phyloP scores from a whole-genome alignment of 1,140 invertebrate species.

The Lethrus apterus region DNA sequence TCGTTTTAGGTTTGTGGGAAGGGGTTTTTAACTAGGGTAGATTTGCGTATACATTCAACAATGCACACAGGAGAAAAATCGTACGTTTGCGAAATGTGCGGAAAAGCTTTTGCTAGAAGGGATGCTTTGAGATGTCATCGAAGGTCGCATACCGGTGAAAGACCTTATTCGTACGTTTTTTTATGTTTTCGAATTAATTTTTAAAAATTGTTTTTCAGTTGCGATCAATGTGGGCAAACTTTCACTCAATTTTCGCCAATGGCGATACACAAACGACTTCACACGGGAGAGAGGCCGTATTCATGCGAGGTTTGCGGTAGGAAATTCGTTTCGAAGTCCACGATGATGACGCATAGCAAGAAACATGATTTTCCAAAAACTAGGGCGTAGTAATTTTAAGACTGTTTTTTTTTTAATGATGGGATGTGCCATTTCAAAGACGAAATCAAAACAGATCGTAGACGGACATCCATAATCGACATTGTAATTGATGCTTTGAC shows the following conservation, averaged over 20 bases:
- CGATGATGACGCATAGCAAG: conserved; percentile 54
- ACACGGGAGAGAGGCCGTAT: conserved; percentile 77
- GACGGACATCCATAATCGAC: too few relatives aligned
- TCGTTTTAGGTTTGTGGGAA: conserved; percentile 54
- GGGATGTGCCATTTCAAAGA: too few relatives aligned
- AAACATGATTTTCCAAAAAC: conserved; percentile 40
- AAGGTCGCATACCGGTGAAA: conserved; percentile 63
- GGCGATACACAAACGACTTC: conserved; percentile 55
- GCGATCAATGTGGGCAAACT: conserved; percentile 55
- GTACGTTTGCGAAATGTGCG: conserved; percentile 58
- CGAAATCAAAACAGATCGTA: too few relatives aligned
- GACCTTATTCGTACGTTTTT: conserved; percentile 44
- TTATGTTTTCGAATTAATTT: neutral
- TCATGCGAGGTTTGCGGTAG: conserved; percentile 64
- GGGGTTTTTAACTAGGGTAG: conserved; percentile 52
- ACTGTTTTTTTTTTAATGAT: too few relatives aligned
- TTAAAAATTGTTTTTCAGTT: conserved; percentile 34
- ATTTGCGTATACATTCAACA: conserved; percentile 54
- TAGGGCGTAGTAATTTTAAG: neutral
- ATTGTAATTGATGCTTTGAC: too few relatives aligned
- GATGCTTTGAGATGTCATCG: conserved; percentile 62
- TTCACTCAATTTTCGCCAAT: conserved; percentile 59
- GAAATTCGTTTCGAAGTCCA: conserved; percentile 51
- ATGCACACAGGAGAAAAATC: conserved; percentile 66
- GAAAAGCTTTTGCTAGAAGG: conserved; percentile 60